Evolutionary conservation across 1,140 invertebrate species (phyloP).

Genomic region (Caenorhabditis inopinata): DNA sequence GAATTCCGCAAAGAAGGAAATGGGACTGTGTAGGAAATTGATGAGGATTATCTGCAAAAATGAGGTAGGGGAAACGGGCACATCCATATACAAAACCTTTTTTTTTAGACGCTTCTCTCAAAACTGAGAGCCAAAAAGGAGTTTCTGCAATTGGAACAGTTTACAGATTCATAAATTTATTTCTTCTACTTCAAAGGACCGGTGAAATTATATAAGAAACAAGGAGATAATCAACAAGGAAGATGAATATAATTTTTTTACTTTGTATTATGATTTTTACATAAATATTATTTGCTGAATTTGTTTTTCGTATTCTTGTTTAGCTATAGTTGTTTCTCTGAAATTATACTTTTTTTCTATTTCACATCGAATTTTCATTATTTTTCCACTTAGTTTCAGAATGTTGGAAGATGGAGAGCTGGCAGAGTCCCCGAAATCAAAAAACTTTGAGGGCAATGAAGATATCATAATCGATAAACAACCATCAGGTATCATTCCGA

Average conservation of each 20-base stretch:
- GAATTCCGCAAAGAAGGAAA: not conserved
- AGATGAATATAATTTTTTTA: too few relatives aligned
- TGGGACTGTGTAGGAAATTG: not conserved
- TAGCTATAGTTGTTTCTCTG: too few relatives aligned
- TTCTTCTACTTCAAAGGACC: too few relatives aligned
- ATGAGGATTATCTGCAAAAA: not conserved
- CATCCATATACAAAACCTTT: not conserved
- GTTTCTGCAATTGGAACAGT: not conserved
- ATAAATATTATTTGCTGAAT: too few relatives aligned
- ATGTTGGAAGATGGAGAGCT: slow-evolving; percentile 2
- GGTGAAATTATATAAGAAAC: too few relatives aligned
- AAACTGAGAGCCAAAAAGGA: not conserved
- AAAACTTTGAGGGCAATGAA: not conserved
- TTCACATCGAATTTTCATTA: not conserved
- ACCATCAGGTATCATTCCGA: not conserved
- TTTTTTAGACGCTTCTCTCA: not conserved
- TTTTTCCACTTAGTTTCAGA: not conserved
- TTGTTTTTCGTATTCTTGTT: too few relatives aligned
- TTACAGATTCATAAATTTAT: not conserved
- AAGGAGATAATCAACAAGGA: too few relatives aligned
- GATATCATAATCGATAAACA: not conserved
- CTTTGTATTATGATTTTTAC: too few relatives aligned
- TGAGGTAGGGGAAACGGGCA: not conserved
- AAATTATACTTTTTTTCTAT: not conserved
- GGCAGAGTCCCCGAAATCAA: not conserved